phyloP scores from a whole-genome alignment of 2,888 invertebrate genomes.

The Drosophila basisetae region DNA sequence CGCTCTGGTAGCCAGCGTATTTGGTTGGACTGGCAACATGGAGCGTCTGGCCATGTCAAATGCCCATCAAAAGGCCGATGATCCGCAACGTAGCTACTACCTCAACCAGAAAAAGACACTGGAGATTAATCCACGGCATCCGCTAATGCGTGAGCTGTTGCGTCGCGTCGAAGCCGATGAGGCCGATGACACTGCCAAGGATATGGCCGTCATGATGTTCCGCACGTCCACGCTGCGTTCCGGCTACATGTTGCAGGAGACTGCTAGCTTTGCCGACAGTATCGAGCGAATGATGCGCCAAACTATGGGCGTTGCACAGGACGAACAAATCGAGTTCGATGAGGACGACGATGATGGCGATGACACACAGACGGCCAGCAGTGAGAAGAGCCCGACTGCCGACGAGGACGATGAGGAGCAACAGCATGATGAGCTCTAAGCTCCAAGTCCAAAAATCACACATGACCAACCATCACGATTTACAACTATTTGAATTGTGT shows the following conservation, averaged over 20 bases:
- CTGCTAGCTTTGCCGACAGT: constrained; percentile 94
- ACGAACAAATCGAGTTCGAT: constrained; percentile 87
- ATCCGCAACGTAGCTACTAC: constrained; percentile 94
- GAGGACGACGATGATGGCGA: constrained; percentile 84
- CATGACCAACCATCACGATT: constrained; percentile 3
- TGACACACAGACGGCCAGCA: constrained; percentile 79
- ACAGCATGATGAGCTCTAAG: constrained; percentile 88
- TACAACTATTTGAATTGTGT: constrained; percentile 50
- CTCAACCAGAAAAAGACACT: constrained; percentile 97
- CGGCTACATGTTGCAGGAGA: constrained; percentile 96
- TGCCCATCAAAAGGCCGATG: constrained; percentile 97
- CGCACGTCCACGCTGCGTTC: constrained; percentile 96
- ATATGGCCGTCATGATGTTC: constrained; percentile 95
- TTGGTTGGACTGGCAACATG: constrained; percentile 99
- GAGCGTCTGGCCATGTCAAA: constrained; percentile 97
- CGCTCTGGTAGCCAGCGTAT: constrained; percentile 97
- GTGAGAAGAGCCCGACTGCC: constrained; percentile 82
- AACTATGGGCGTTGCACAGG: constrained; percentile 91
- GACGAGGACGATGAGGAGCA: constrained; percentile 86
- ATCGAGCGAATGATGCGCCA: constrained; percentile 96
- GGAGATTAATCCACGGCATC: constrained; percentile 99
- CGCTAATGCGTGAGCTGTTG: constrained; percentile 95
- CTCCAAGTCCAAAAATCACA: constrained; percentile 4
- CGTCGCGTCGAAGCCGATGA: constrained; percentile 92
- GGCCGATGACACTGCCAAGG: constrained; percentile 91